phyloP scores from a whole-genome alignment of 1,140 invertebrate species.

The Zeugodacus cucurbitae region DNA sequence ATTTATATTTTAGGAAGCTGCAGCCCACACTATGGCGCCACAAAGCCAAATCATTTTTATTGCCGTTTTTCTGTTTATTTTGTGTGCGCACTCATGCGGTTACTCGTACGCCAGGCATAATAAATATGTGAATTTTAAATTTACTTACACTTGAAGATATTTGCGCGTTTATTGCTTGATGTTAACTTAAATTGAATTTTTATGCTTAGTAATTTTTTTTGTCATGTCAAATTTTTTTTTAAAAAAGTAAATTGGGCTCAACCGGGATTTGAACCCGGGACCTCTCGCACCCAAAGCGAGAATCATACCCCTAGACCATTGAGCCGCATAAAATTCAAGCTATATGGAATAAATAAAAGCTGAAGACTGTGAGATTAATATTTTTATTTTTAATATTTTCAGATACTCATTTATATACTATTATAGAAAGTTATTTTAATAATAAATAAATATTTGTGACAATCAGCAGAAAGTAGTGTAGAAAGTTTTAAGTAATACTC shows the following conservation, averaged over 20 bases:
- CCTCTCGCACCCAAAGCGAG: conserved; percentile 91
- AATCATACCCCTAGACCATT: conserved; percentile 92
- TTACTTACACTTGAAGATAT: background rate
- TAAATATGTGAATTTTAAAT: background rate
- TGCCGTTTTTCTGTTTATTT: conserved; percentile 26
- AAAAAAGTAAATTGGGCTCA: conserved; percentile 68
- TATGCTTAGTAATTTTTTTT: background rate
- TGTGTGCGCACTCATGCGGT: conserved; percentile 23
- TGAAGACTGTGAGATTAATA: no score
- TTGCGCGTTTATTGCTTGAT: no score
- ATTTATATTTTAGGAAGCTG: background rate
- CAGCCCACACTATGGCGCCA: background rate
- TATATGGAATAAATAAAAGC: no score
- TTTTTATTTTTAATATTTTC: no score
- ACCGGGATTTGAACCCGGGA: conserved; percentile 91
- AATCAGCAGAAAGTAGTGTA: no score
- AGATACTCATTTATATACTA: no score
- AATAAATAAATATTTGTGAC: no score
- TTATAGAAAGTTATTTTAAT: no score
- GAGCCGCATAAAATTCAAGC: conserved; percentile 68
- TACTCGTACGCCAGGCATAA: background rate
- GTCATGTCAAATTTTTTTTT: background rate
- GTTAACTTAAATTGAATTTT: no score
- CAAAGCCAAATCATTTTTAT: conserved; percentile 1
- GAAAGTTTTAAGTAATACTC: no score